Evolutionary conservation across 2,113 vertebrate species (phyloP).

Genomic region (Ursus arctos): DNA sequence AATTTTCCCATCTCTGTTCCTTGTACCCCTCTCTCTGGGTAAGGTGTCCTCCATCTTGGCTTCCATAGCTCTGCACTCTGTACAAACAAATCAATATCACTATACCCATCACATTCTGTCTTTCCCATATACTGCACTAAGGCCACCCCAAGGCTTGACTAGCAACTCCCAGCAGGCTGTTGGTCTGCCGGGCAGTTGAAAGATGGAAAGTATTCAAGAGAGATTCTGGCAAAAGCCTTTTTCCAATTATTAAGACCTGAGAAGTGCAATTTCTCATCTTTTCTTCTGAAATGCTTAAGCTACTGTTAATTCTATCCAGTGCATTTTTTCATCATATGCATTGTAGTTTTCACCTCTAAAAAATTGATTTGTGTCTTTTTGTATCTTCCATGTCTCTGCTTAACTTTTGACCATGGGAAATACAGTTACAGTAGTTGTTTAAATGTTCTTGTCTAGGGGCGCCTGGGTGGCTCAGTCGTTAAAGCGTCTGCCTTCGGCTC

Average conservation of each 20-base stretch:
- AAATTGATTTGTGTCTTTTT: slow-evolving; percentile 31
- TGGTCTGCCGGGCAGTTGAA: neutral
- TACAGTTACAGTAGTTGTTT: neutral
- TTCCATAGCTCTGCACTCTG: neutral
- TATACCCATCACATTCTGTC: neutral
- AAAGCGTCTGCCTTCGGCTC: no score
- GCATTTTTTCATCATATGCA: neutral
- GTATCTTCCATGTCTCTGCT: neutral
- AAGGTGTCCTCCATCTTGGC: neutral
- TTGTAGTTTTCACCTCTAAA: slow-evolving; percentile 25
- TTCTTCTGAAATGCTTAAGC: neutral
- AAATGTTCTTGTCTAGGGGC: neutral
- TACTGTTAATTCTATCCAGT: slow-evolving; percentile 2
- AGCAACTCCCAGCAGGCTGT: neutral
- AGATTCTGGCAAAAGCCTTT: slow-evolving; percentile 30
- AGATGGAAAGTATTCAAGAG: neutral
- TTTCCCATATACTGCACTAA: neutral
- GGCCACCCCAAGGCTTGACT: neutral
- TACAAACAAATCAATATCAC: neutral
- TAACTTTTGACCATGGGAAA: neutral
- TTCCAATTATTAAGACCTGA: neutral
- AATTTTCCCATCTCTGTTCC: neutral
- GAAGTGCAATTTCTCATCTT: neutral
- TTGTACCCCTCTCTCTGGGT: neutral
- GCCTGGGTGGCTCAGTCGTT: no score